Base-by-base conservation (phyloP, 2,113 vertebrate species). In the Mastomys natalensis region DNA sequence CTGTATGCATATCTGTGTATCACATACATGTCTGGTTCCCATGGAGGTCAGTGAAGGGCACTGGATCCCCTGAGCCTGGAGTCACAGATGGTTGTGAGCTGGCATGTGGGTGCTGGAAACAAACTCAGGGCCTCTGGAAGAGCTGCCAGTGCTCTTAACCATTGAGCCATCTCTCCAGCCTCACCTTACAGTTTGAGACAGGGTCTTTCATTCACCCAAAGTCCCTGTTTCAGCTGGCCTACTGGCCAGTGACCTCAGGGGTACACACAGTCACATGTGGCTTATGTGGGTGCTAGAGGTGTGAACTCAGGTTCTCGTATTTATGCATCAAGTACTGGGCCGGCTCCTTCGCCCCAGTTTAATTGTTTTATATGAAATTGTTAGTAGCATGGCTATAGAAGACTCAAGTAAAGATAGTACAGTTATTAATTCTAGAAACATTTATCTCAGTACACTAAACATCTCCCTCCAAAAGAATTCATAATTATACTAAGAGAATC, bases 301-400 rank as follows among this genome's bases (percentile, higher is more conserved):
- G 40, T 66, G 82, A 86, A 37, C 84, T 24, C 43, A 37, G 84
- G 43, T 6, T 34, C 40, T 86, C 17, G 7, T 7, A 29, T 66
- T 86, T 37, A 29, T 48, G 17, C 4, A 48, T 6, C 29, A 34
- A 66, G 40, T 29, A 48, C 17, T 31, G 15, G 82, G 84, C 84
- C 6, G n/a, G 43, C 34, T 51, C 64, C 85, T 45, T 16, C 16
- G 34, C 19, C 19, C 45, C 26, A 73, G 5, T 40, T 58, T 95
- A 84, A 37, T 11, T 68, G 90, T 62, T 96, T 91, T 70, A 93
- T 78, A 58, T 87, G 21, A 97, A 96, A 94, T 73, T 81, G 81
- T 55, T 34, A 94, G 43, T n/a, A 86, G 3, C 80, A 26, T 89
- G 40, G 84, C 15, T 48, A 96, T 76, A 96, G 72, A 85, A 91